Conservation (phyloP, 2,797 vertebrate species). For the Graptemys geographica region DNA sequence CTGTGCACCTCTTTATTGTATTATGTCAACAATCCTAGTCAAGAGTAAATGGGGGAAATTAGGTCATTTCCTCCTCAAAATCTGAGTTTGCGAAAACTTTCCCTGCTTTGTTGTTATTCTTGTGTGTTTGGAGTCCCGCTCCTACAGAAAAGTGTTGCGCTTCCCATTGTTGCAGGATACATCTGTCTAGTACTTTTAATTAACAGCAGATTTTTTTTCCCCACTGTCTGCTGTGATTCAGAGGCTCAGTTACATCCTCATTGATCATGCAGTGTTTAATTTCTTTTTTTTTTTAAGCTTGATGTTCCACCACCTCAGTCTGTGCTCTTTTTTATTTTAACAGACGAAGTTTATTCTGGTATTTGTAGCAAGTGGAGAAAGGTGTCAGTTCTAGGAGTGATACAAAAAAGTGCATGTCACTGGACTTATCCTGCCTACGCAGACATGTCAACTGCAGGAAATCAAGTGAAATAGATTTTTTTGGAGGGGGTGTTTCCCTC, state of each 20-base stretch:
- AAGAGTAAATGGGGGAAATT: neutral
- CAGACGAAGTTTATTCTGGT: neutral
- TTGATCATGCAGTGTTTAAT: accelerated
- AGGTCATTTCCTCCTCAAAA: neutral
- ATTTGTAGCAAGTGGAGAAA: neutral
- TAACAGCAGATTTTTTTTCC: neutral
- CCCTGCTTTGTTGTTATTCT: neutral
- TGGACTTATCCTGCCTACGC: neutral
- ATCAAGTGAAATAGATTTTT: neutral
- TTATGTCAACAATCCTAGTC: neutral
- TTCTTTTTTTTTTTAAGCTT: accelerated
- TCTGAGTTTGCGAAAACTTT: neutral
- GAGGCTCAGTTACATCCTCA: neutral
- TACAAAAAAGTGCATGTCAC: neutral
- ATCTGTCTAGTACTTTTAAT: neutral
- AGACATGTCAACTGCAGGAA: neutral
- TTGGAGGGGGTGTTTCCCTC: neutral
- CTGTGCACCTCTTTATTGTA: neutral
- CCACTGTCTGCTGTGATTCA: neutral
- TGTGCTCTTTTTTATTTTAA: neutral
- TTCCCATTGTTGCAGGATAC: neutral
- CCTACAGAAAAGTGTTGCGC: neutral
- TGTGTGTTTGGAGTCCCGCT: neutral
- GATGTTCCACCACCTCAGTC: neutral
- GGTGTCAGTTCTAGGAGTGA: neutral